A percentile compares a stretch with the other conserved stretches of the same genome.
Evolutionary conservation across 2,888 invertebrate genomes (phyloP).

Genomic region (Brachylomia viminalis): DNA sequence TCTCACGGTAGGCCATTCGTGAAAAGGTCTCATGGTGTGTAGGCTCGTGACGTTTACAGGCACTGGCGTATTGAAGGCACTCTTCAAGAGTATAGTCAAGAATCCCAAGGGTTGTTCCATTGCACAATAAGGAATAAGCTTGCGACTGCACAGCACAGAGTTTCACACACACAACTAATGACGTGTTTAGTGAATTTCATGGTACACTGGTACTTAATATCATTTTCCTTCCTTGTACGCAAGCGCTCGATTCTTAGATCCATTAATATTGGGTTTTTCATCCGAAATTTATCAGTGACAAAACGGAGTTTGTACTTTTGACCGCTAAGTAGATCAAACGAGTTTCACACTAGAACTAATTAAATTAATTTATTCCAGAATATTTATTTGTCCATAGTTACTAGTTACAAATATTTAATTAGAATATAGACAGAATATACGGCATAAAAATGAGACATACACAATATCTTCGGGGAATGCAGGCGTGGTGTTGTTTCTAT

Average conservation of each 20-base stretch:
- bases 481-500: too few relatives aligned
- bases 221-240: constrained; percentile 23
- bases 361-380: neutral
- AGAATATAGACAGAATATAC: too few relatives aligned
- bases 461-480: too few relatives aligned
- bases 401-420: too few relatives aligned
- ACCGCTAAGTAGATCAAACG: neutral
- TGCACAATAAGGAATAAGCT: constrained; percentile 11
- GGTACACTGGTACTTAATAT: neutral
- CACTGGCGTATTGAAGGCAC: neutral
- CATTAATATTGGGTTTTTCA: neutral
- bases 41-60: neutral
- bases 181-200: neutral
- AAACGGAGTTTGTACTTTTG: neutral
- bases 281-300: neutral
- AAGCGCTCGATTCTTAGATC: neutral
- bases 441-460: too few relatives aligned
- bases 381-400: too few relatives aligned
- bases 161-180: constrained; percentile 9
- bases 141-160: constrained; percentile 9
- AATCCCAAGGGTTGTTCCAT: neutral
- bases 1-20: neutral
- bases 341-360: neutral
- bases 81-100: neutral
- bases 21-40: neutral